Conservation (phyloP, 35 echinoderm and acorn worm genomes). For the Hemicentrotus pulcherrimus region DNA sequence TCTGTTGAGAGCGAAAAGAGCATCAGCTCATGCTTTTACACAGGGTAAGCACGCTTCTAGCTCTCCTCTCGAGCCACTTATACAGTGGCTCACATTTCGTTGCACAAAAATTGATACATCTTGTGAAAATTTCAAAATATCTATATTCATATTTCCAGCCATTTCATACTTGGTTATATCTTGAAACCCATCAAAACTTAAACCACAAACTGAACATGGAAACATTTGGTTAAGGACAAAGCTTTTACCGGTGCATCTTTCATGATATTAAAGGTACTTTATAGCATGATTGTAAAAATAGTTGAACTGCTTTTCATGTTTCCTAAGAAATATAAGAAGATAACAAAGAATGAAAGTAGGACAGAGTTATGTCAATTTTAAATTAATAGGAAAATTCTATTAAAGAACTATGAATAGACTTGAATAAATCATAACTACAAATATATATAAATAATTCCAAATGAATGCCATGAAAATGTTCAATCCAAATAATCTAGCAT, state of each 20-base stretch:
- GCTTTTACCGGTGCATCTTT: not conserved
- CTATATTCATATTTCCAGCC: not conserved
- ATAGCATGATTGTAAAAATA: not conserved
- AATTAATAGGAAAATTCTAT: no score
- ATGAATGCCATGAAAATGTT: no score
- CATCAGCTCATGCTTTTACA: not conserved
- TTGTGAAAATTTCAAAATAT: not conserved
- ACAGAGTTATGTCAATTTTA: no score
- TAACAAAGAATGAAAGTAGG: no score
- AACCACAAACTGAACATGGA: not conserved
- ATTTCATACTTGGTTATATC: not conserved
- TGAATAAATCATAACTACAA: no score
- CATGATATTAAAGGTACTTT: not conserved
- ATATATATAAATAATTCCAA: no score
- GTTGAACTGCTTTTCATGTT: no score
- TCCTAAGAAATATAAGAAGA: no score
- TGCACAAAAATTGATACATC: not conserved
- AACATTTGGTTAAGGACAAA: not conserved
- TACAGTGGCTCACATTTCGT: not conserved
- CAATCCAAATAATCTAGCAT: no score
- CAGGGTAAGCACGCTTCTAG: no score
- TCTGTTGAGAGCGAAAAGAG: not conserved
- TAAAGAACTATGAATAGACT: no score
- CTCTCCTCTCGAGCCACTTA: not conserved
- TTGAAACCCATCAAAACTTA: not conserved